Conservation (phyloP, 1,140 invertebrate species). For the Sarcophaga peregrina region DNA sequence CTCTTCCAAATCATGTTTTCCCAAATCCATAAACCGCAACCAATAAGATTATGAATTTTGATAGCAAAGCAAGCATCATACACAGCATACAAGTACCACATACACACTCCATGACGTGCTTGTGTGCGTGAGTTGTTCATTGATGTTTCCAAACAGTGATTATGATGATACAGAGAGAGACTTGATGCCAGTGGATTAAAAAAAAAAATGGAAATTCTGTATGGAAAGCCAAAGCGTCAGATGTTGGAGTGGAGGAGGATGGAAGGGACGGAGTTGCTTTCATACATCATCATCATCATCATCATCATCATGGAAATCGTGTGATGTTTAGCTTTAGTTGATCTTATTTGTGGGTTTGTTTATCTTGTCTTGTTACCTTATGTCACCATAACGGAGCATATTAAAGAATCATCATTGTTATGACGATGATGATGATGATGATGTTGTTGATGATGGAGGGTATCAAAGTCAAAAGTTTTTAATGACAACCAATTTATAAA, state of each 20-base stretch:
- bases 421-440: neutral
- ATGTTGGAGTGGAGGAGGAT: constrained; percentile 11
- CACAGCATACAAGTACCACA: neutral
- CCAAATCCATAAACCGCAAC: constrained; percentile 37
- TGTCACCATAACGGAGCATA: constrained; percentile 38
- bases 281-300: neutral
- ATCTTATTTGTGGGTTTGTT: neutral
- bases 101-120: neutral
- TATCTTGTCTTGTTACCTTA: constrained; percentile 8
- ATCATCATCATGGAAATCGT: neutral
- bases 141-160: neutral
- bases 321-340: neutral
- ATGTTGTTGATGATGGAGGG: neutral
- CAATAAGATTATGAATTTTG: constrained; percentile 33
- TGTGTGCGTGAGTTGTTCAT: neutral
- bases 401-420: constrained; percentile 35
- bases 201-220: neutral
- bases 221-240: constrained; percentile 16
- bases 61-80: neutral
- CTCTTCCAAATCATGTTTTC: neutral
- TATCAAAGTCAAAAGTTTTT: constrained; percentile 38
- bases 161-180: constrained; percentile 18
- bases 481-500: constrained; percentile 36
- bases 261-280: neutral
- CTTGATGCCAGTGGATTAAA: neutral